These are phyloP conservation scores for Psophia crepitans DNA, from an alignment of 2,113 vertebrate species.

Conservation along the genomic window DNA sequence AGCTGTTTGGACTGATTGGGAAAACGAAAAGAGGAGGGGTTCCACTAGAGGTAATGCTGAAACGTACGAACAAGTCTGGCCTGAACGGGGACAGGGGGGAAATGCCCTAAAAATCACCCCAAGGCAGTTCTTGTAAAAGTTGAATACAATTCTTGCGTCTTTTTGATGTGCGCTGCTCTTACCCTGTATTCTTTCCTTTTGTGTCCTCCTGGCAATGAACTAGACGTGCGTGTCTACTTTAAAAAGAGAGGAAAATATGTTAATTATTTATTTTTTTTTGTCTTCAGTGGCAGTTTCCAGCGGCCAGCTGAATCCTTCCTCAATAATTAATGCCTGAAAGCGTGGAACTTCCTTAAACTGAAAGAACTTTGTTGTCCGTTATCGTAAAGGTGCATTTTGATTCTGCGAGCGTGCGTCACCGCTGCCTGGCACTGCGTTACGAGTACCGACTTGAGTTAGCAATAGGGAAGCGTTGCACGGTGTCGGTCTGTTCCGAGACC, in stretches of 20 bases:
- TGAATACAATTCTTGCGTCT: background rate
- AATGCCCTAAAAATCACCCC: background rate
- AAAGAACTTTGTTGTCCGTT: background rate
- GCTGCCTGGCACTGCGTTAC: fast-evolving
- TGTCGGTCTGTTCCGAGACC: background rate
- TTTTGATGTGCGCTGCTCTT: background rate
- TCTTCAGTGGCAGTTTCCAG: background rate
- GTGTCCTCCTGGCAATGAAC: background rate
- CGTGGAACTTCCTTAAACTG: background rate
- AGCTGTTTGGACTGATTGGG: background rate
- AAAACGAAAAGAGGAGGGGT: background rate
- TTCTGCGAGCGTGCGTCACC: background rate
- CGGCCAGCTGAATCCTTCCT: background rate
- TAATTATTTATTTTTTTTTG: background rate
- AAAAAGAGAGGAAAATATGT: background rate
- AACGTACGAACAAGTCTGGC: background rate
- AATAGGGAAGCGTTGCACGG: background rate
- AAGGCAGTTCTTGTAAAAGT: background rate
- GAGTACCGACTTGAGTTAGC: background rate
- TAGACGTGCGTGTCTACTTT: background rate
- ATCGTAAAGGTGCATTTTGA: background rate
- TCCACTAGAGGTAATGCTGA: background rate
- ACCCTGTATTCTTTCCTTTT: background rate
- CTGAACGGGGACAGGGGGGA: too few relatives aligned
- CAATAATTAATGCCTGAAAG: background rate